Evolutionary conservation across 2,888 invertebrate genomes (phyloP).

Genomic region (Acrobasis consociella): DNA sequence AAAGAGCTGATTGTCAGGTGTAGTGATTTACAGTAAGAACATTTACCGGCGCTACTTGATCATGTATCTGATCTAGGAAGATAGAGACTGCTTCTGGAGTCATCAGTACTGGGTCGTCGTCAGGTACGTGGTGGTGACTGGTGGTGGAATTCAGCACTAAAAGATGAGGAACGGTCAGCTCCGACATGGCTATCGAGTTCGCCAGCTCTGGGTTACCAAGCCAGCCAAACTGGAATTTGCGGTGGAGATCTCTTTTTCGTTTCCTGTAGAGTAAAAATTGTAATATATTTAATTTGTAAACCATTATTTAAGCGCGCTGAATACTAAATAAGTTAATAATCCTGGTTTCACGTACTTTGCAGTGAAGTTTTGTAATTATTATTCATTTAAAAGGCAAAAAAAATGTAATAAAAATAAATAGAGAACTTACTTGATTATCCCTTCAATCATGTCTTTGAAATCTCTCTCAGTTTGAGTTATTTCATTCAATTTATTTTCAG

Average conservation of each 20-base stretch:
- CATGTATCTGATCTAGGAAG: slow-evolving; percentile 89
- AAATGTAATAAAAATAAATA: too few relatives aligned
- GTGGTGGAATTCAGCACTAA: slow-evolving; percentile 96
- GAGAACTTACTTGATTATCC: slow-evolving; percentile 84
- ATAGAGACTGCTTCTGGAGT: slow-evolving; percentile 89
- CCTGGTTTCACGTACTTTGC: too few relatives aligned
- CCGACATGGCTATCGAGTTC: slow-evolving; percentile 96
- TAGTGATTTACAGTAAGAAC: slow-evolving; percentile 31
- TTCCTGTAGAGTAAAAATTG: slow-evolving; percentile 48
- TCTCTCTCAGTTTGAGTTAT: slow-evolving; percentile 91
- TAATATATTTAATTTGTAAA: not conserved
- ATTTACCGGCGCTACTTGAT: slow-evolving; percentile 89
- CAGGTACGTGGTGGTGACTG: slow-evolving; percentile 95
- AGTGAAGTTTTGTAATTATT: too few relatives aligned
- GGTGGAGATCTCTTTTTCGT: slow-evolving; percentile 88
- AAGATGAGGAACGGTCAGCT: slow-evolving; percentile 91
- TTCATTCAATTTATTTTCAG: slow-evolving; percentile 93
- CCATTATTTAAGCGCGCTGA: too few relatives aligned
- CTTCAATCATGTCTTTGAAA: slow-evolving; percentile 92
- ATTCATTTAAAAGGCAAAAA: too few relatives aligned
- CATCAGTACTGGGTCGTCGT: slow-evolving; percentile 90
- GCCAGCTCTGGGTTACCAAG: slow-evolving; percentile 94
- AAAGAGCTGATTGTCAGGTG: too few relatives aligned
- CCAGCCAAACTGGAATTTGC: slow-evolving; percentile 97
- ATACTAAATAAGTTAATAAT: too few relatives aligned